These are phyloP conservation scores for Syngnathus rostellatus DNA, from an alignment of 2,797 vertebrate species.

Conservation along the genomic window DNA sequence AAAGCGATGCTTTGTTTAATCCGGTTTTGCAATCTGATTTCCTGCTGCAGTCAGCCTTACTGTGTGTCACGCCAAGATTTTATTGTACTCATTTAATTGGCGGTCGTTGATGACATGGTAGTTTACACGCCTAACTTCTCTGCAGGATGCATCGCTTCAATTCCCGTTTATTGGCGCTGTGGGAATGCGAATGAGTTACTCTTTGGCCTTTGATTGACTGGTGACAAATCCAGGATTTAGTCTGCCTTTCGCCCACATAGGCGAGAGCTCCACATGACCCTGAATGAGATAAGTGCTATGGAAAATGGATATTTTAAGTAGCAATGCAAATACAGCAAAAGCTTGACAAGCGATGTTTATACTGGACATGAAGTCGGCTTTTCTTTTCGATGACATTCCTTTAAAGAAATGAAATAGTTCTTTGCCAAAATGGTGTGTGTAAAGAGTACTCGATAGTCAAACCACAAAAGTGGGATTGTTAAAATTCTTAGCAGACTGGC, in stretches of 20 bases:
- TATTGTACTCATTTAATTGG: background rate
- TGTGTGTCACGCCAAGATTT: background rate
- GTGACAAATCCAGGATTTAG: background rate
- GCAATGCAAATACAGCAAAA: too few relatives aligned
- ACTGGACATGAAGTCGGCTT: too few relatives aligned
- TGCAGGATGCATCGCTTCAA: background rate
- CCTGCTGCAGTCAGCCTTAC: background rate
- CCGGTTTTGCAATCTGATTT: background rate
- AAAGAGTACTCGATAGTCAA: background rate
- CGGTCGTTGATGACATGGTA: background rate
- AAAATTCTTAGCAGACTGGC: constrained; percentile 10
- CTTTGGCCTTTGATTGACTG: background rate
- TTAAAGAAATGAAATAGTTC: too few relatives aligned
- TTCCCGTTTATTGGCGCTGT: background rate
- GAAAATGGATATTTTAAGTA: background rate
- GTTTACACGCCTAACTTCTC: background rate
- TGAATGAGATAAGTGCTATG: background rate
- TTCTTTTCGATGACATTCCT: too few relatives aligned
- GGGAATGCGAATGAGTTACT: background rate
- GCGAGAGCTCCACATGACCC: background rate
- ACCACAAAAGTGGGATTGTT: constrained; percentile 21
- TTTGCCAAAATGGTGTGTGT: background rate
- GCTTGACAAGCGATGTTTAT: background rate
- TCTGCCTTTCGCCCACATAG: background rate
- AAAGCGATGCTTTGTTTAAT: background rate